Evolutionary conservation across 2,888 invertebrate species (phyloP), one percentile per base, ranked within the genome.

Genomic region (Lepidocyrtoides sp.): DNA sequence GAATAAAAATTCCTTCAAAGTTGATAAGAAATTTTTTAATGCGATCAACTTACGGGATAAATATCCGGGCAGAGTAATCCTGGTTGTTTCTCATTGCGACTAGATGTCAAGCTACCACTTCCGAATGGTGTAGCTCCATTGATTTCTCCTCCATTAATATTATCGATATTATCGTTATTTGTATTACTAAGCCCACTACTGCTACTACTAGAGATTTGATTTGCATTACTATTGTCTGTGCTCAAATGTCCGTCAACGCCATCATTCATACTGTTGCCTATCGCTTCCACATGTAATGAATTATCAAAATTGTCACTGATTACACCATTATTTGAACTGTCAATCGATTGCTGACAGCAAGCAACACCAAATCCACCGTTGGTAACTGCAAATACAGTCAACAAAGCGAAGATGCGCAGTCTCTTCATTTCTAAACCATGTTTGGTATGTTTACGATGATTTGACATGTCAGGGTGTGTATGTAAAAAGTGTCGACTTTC

Each of bases 51-150:
- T 85, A 92, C 92, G 41, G 92, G 92, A 91, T 93, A 92, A 81
- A 93, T 91, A 79, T 93, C 93, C 57, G 93, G 93, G 90, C 92
- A 92, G 81, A 94, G 92, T 79, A 94, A 85, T 86, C 94, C 94
- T 82, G 94, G 93, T 72, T 93, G 93, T 89, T 92, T 93, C 89
- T 90, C 92, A 93, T 92, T 93, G 54, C 92, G 32, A 89, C 92
- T 92, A 84, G 84, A 54, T 84, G 89, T 29, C 81, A 89, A 83
- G 85, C 91, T 63, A 81, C 92, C 91, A 91, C 91, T 92, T 84
- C 83, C 91, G 86, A 91, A 85, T 69, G 84, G 85, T 88, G 91
- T 84, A 89, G 92, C 87, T 63, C 91, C 92, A 66, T 85, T 84
- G 88, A 91, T 91, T 51, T 91, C 92, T 72, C 91, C 90, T n/a